These are phyloP conservation scores for Myopa tessellatipennis DNA, from an alignment of 2,888 invertebrate species.

Conservation along the genomic window DNA sequence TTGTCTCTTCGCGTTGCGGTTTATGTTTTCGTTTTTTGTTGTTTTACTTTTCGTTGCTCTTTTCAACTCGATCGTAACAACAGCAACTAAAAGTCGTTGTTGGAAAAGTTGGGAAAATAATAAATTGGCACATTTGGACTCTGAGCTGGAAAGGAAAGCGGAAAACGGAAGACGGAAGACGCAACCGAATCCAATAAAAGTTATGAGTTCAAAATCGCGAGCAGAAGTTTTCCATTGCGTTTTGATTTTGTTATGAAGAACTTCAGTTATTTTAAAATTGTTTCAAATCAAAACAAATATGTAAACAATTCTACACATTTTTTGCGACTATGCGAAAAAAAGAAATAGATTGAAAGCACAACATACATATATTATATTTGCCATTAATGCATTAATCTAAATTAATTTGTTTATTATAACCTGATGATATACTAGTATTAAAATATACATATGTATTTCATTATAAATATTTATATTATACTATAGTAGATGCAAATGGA, in stretches of 20 bases:
- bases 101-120: slow-evolving; percentile 43
- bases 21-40: slow-evolving; percentile 43
- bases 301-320: too few relatives aligned
- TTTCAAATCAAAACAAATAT: background rate
- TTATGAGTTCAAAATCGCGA: slow-evolving; percentile 13
- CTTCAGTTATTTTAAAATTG: background rate
- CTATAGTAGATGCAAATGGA: too few relatives aligned
- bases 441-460: too few relatives aligned
- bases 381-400: too few relatives aligned
- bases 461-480: too few relatives aligned
- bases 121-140: slow-evolving; percentile 48
- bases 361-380: too few relatives aligned
- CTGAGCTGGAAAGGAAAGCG: slow-evolving; percentile 39
- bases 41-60: slow-evolving; percentile 39
- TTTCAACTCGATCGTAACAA: slow-evolving; percentile 38
- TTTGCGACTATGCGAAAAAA: too few relatives aligned
- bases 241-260: background rate
- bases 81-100: slow-evolving; percentile 11
- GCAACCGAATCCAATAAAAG: slow-evolving; percentile 21
- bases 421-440: too few relatives aligned
- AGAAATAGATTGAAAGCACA: too few relatives aligned
- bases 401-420: too few relatives aligned
- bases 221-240: slow-evolving; percentile 19
- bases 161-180: slow-evolving; percentile 29
- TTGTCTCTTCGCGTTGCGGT: slow-evolving; percentile 39